A percentile compares a stretch with the other conserved stretches of the same genome.
Evolutionary conservation across 1,140 invertebrate species (phyloP).

Genomic region (Galleria mellonella): DNA sequence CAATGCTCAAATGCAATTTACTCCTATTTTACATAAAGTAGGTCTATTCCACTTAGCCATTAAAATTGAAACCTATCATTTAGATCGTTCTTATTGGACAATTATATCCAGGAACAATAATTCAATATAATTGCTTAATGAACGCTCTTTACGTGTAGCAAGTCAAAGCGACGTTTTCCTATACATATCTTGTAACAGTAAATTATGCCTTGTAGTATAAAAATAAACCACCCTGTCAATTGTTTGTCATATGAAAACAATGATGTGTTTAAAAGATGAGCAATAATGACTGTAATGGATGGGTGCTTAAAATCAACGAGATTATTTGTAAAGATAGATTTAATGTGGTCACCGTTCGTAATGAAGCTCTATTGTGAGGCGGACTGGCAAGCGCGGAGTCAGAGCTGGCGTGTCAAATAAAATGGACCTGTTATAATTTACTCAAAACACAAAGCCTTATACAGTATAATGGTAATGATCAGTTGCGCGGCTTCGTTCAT

Average conservation of each 20-base stretch:
- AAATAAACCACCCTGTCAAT: slow-evolving; percentile 29
- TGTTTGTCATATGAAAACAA: slow-evolving; percentile 14
- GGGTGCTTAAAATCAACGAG: slow-evolving; percentile 21
- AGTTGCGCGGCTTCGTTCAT: slow-evolving; percentile 59
- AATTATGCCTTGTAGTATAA: slow-evolving; percentile 30
- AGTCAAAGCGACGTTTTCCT: slow-evolving; percentile 37
- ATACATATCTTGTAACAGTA: slow-evolving; percentile 27
- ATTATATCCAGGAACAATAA: slow-evolving; percentile 53
- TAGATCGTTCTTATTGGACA: slow-evolving; percentile 25
- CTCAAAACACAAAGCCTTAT: slow-evolving; percentile 73
- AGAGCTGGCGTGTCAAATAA: slow-evolving; percentile 48
- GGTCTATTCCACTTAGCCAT: slow-evolving; percentile 29
- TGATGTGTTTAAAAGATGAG: slow-evolving; percentile 7
- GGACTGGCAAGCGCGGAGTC: slow-evolving; percentile 16
- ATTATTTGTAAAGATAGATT: slow-evolving; percentile 35
- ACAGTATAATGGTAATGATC: slow-evolving; percentile 70
- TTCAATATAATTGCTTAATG: slow-evolving; percentile 64
- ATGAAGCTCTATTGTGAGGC: slow-evolving; percentile 55
- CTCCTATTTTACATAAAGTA: slow-evolving; percentile 25
- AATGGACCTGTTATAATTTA: slow-evolving; percentile 70
- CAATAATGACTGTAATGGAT: slow-evolving; percentile 29
- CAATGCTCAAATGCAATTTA: not conserved
- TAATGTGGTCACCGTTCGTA: slow-evolving; percentile 62
- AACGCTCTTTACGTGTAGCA: slow-evolving; percentile 33
- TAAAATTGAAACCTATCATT: slow-evolving; percentile 34